Evolutionary conservation across 2,888 invertebrate genomes (phyloP), one percentile per base, ranked within the genome.

Genomic region (Drosophila kuntzei): DNA sequence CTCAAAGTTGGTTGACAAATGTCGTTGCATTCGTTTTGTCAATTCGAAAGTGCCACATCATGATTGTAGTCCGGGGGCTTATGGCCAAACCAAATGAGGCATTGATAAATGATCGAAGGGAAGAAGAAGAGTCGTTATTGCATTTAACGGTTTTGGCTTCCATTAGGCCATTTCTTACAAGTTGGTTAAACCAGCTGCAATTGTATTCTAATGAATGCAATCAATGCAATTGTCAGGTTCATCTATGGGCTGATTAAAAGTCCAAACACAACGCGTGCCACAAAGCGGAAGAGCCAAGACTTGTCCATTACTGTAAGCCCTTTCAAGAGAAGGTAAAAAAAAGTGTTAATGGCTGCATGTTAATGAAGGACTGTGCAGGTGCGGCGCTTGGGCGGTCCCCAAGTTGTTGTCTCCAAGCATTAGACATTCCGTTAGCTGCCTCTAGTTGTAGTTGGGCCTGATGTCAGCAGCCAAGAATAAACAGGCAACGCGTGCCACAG

Each of bases 291-390:
- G 61, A 29, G 46, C 6, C 27, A 22, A 41, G 12, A 22, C 43
- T 20, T 57, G 46, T 11, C 32, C 27, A 20, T 22, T 39, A 29
- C 7, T 32, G n/a, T 43, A 14, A 12, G 20, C 18, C 58, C 71
- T 58, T 64, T 72, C 53, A 20, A 47, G 37, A 22, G 12, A 8
- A n/a, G 46, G 8, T 11, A 8, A 50, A 46, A 71, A 57, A 51
- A 58, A 53, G 65, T 60, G 70, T 70, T 73, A 79, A 70, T 80
- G 60, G 72, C 63, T 72, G 70, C 66, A 80, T 81, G 73, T 61
- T 78, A 79, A 81, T 80, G 67, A 63, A 63, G 65, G 14, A n/a
- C 16, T 7, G 18, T 57, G 55, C 69, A 70, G 81, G 78, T 77
- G 73, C 62, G 77, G 65, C 61, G 65, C 69, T 60, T 67, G 73